Percentiles rank a stretch among this genome's conserved stretches.
Conservation (phyloP, 2,888 invertebrate species). For the Baccha elongata region DNA sequence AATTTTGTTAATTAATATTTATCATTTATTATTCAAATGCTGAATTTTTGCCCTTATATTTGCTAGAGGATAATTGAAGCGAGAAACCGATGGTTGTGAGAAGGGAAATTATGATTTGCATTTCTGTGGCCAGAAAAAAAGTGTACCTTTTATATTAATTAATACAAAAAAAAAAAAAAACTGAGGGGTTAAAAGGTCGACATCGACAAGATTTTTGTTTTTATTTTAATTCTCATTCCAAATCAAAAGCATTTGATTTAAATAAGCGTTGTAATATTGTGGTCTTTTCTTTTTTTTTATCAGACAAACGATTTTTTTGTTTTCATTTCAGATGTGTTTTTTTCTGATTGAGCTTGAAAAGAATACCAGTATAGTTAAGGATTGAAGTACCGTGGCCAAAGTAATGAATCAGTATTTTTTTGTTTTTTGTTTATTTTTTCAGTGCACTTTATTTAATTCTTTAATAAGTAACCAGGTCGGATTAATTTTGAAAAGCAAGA, state of each 20-base stretch:
- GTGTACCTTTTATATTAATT: constrained; percentile 39
- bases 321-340: no score
- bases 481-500: no score
- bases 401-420: no score
- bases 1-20: constrained; percentile 69
- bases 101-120: constrained; percentile 37
- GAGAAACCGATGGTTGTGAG: constrained; percentile 7
- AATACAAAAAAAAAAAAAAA: constrained; percentile 12
- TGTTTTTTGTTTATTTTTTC: no score
- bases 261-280: constrained; percentile 3
- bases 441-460: no score
- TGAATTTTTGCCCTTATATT: constrained; percentile 39
- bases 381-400: no score
- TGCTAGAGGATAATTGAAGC: constrained; percentile 43
- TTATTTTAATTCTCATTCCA: background rate
- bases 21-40: constrained; percentile 70
- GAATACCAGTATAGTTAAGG: no score
- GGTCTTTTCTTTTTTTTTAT: background rate
- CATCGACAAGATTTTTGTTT: background rate
- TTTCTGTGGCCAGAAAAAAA: constrained; percentile 7
- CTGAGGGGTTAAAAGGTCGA: background rate
- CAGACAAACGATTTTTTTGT: background rate
- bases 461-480: no score
- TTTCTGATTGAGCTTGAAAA: no score
- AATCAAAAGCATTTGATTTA: constrained; percentile 22